Evolutionary conservation across 2,113 vertebrate genomes (phyloP), one percentile per base, ranked within the genome.

Genomic region (Columba livia): DNA sequence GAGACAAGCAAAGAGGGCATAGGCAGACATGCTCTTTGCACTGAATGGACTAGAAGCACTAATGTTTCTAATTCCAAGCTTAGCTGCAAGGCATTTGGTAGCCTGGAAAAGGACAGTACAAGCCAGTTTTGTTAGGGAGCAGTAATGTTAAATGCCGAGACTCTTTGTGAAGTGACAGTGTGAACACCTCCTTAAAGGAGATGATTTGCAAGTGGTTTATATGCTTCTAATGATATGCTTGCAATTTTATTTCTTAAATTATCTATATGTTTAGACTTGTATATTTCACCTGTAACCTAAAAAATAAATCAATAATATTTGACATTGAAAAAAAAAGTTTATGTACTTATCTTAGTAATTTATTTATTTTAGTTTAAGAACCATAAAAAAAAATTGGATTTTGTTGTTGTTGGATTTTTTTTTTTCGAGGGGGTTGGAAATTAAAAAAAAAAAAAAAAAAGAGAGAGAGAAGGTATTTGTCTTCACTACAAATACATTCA

Each of bases 41-140:
- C 40, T 40, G 73, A 56, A 32, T 20, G 18, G 62, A 82, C 16
- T 10, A 75, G 21, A 32, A 89, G 44, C n/a, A 56, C 62, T 53
- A 84, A 81, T 0, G 0, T 82, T 83, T 81, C 51, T 91, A 60
- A 53, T 71, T 89, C 80, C 51, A 86, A 62, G 36, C 7, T 89
- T 74, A 81, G 56, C 66, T 91, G 62, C 57, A 82, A 85, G 66
- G 50, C 36, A 57, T 85, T 53, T 89, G 38, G 56, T 65, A 95
- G 24, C 58, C 81, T 73, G 53, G 53, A 69, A 87, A 89, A 85
- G 3, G 70, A 61, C 40, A 51, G 42, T 60, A 72, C 21, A 14
- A 77, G 48, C 28, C 74, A 69, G 29, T 32, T 53, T 91, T 32
- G 32, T 24, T 25, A 44, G 36, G 51, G n/a, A 92, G 5, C 16